phyloP scores from a whole-genome alignment of 2,113 vertebrate genomes.

The Lepisosteus oculatus region DNA sequence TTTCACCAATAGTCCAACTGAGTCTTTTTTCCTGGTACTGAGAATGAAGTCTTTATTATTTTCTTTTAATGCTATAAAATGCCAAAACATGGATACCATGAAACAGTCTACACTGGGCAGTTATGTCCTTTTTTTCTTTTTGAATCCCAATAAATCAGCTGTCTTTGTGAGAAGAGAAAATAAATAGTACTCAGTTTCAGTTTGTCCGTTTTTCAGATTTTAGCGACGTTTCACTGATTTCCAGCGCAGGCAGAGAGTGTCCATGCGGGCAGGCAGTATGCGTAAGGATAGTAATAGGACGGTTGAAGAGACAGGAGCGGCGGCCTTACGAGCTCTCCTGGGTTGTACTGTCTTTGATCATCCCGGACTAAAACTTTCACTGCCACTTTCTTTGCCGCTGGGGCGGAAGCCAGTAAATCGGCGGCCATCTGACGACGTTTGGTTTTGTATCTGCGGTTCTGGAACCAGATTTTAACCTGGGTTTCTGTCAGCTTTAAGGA shows the following conservation, averaged over 20 bases:
- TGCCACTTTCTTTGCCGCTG: constrained; percentile 94
- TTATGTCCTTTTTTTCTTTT: constrained; percentile 10
- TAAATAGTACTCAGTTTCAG: constrained; percentile 23
- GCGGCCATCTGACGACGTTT: constrained; percentile 96
- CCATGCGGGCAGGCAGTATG: constrained; percentile 94
- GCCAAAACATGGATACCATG: constrained; percentile 67
- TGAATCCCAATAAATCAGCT: constrained; percentile 19
- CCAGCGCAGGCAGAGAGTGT: constrained; percentile 84
- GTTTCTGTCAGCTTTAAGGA: constrained; percentile 97
- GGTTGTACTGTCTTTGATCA: constrained; percentile 95
- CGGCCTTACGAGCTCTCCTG: constrained; percentile 87
- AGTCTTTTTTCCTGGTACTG: background rate
- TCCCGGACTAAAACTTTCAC: constrained; percentile 96
- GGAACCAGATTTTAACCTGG: constrained; percentile 99
- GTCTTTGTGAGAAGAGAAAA: constrained; percentile 29
- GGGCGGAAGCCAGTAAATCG: constrained; percentile 83
- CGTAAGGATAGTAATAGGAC: constrained; percentile 91
- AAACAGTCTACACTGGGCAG: constrained; percentile 43
- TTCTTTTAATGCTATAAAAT: constrained; percentile 32
- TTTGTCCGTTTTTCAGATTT: background rate
- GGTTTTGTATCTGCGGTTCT: constrained; percentile 98
- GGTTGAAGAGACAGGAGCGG: constrained; percentile 84
- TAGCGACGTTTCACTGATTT: constrained; percentile 54
- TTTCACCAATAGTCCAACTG: constrained; percentile 41
- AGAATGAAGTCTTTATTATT: constrained; percentile 10